phyloP scores from a whole-genome alignment of 2,113 vertebrate species.

The Sylvietta virens region DNA sequence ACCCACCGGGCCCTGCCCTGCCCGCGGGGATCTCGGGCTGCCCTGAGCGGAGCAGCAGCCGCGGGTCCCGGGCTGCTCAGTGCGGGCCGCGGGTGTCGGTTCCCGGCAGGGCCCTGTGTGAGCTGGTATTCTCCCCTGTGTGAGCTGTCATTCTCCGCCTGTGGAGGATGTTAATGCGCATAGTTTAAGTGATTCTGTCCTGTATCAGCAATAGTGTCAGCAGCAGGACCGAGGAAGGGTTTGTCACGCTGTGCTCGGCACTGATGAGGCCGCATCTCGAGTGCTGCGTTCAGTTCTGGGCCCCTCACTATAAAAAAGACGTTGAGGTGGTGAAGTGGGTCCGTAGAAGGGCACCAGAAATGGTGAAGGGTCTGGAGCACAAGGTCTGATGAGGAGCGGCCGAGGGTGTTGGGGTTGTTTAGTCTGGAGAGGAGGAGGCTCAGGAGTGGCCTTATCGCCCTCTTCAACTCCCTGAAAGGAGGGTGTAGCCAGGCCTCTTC shows the following conservation, averaged over 20 bases:
- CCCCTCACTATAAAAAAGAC: fast-evolving
- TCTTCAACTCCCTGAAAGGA: background rate
- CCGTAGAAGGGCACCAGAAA: background rate
- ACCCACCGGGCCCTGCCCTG: too few relatives aligned
- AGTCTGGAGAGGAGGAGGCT: background rate
- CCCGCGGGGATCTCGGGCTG: fast-evolving
- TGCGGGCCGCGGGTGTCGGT: background rate
- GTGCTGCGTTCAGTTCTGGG: background rate
- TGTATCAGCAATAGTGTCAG: fast-evolving
- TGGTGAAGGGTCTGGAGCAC: background rate
- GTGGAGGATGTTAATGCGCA: fast-evolving
- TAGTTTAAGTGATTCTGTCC: background rate
- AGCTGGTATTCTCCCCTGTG: background rate
- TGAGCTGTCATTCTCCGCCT: background rate
- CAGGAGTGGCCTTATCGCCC: fast-evolving
- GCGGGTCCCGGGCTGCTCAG: fast-evolving
- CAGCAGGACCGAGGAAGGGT: background rate
- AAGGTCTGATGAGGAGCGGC: background rate
- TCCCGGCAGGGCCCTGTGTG: background rate
- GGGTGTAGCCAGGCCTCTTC: background rate
- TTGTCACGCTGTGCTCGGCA: background rate
- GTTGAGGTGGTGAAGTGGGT: fast-evolving
- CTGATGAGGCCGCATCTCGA: background rate
- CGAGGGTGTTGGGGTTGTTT: background rate
- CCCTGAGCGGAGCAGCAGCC: background rate